These are phyloP conservation scores for Corythoichthys haematopterus DNA, from an alignment of 2,113 vertebrate genomes.

Conservation along the genomic window DNA sequence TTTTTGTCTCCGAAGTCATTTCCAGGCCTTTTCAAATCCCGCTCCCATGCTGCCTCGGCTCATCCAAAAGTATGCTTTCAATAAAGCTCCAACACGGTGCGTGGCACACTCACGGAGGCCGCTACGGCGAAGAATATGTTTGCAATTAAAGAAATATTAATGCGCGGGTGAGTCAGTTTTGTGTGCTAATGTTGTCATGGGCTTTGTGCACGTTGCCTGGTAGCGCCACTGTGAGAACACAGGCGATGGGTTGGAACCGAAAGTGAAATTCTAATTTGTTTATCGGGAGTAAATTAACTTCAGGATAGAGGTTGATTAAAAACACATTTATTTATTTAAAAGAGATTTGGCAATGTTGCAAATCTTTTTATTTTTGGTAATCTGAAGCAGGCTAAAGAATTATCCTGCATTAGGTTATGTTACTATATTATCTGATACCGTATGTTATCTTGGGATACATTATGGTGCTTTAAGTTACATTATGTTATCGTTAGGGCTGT, in stretches of 20 bases:
- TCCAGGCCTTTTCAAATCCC: conserved; percentile 18
- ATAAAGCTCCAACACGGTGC: conserved; percentile 32
- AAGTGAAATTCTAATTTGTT: background rate
- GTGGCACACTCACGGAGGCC: conserved; percentile 14
- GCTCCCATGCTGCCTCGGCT: conserved; percentile 14
- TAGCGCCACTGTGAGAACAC: background rate
- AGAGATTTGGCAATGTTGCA: background rate
- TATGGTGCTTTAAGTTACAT: no score
- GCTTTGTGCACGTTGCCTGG: background rate
- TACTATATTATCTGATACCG: no score
- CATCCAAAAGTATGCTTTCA: conserved; percentile 39
- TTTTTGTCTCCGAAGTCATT: conserved; percentile 6
- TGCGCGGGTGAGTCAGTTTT: background rate
- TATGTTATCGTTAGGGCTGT: no score
- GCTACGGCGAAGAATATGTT: conserved; percentile 19
- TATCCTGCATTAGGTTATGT: no score
- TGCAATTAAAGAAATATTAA: conserved; percentile 25
- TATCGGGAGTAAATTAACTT: background rate
- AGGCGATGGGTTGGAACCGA: background rate
- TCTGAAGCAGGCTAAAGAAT: no score
- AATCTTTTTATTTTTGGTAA: no score
- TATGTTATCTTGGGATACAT: no score
- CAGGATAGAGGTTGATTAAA: background rate
- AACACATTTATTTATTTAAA: background rate
- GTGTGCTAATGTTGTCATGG: background rate